Conservation (phyloP, 2,888 invertebrate genomes). For the Cephus sareptanus region DNA sequence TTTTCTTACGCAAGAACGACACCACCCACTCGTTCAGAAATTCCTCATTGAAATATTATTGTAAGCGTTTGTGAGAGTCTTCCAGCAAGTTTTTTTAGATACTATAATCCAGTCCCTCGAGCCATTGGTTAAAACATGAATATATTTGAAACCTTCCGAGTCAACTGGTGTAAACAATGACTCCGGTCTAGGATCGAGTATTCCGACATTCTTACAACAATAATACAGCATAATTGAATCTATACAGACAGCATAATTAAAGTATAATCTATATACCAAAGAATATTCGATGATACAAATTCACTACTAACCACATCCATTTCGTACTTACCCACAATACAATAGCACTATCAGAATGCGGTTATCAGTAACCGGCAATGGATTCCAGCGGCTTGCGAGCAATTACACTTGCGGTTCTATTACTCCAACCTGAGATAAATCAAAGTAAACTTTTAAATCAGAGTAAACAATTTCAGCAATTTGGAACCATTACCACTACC, state of each 20-base stretch:
- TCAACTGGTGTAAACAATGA: neutral
- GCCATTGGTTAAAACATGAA: neutral
- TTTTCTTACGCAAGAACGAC: neutral
- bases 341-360: neutral
- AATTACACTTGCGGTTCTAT: neutral
- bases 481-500: neutral
- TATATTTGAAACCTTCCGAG: neutral
- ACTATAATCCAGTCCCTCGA: neutral
- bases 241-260: neutral
- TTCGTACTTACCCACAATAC: neutral
- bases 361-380: neutral
- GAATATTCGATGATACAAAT: neutral
- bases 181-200: too few species aligned
- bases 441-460: neutral
- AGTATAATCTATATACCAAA: neutral
- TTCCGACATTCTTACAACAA: too few species aligned
- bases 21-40: neutral
- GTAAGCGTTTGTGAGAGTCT: neutral
- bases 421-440: neutral
- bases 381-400: neutral
- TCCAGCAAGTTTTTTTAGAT: neutral
- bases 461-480: neutral
- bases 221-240: too few species aligned
- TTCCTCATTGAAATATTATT: neutral
- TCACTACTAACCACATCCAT: neutral